phyloP scores from a whole-genome alignment of 2,113 vertebrate genomes.

The Phasianus colchicus region DNA sequence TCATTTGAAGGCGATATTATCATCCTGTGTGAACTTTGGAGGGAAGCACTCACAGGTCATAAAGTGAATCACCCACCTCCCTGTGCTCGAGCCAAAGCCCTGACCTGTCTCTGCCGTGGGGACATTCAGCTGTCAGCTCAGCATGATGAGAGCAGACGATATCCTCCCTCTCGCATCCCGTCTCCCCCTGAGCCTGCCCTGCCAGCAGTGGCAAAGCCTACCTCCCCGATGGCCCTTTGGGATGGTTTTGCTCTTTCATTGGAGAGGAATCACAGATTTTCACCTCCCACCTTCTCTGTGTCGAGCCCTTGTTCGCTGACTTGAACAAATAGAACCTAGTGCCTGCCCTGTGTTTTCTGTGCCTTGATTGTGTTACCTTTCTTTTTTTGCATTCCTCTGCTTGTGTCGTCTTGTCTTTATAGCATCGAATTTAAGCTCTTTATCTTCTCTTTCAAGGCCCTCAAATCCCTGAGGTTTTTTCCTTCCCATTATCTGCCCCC shows the following conservation, averaged over 20 bases:
- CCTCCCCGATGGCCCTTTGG: fast-evolving
- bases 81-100: background rate
- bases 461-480: background rate
- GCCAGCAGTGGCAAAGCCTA: background rate
- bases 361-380: background rate
- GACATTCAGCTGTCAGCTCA: background rate
- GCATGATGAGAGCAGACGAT: background rate
- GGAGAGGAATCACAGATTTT: background rate
- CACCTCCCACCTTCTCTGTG: background rate
- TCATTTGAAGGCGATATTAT: conserved; percentile 56
- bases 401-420: background rate
- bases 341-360: background rate
- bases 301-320: background rate
- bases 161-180: background rate
- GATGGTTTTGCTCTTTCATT: background rate
- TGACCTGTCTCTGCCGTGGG: background rate
- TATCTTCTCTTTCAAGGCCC: conserved; percentile 9
- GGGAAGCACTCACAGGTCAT: conserved; percentile 50
- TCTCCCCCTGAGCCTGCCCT: fast-evolving
- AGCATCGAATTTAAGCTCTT: background rate
- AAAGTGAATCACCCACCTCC: conserved; percentile 63
- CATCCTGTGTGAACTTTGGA: conserved; percentile 66
- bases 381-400: background rate
- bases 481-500: background rate
- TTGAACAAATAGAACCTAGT: background rate